Percentiles rank a stretch among this genome's conserved stretches.
These are phyloP conservation scores for Pelosia muscerda DNA, from an alignment of 2,888 invertebrate genomes.

Conservation along the genomic window DNA sequence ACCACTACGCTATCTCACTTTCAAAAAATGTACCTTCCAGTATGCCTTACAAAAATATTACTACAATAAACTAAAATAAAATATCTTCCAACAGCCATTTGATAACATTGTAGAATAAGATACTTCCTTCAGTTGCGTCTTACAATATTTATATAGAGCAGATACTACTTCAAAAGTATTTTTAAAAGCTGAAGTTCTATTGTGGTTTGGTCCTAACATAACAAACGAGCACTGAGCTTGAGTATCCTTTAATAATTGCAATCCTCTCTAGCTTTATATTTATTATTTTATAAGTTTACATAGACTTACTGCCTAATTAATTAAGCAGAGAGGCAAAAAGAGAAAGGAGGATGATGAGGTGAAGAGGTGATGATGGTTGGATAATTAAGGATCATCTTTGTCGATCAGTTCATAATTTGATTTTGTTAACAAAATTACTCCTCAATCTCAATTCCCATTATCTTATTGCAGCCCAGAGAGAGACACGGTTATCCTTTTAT, in stretches of 20 bases:
- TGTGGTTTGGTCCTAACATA: background rate
- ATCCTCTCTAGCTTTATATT: background rate
- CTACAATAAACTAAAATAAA: background rate
- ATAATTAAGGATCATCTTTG: too few relatives aligned
- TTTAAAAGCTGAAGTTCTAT: background rate
- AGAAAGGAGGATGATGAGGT: too few relatives aligned
- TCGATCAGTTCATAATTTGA: too few relatives aligned
- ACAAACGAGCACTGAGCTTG: background rate
- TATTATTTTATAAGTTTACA: background rate
- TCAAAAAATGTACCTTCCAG: background rate
- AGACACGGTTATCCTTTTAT: too few relatives aligned
- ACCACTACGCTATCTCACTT: background rate
- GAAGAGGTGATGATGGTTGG: too few relatives aligned
- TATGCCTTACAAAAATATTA: constrained; percentile 1
- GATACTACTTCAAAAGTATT: background rate
- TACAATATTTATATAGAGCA: constrained; percentile 31
- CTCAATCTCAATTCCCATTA: too few relatives aligned
- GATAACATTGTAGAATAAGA: constrained; percentile 2
- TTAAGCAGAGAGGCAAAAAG: too few relatives aligned
- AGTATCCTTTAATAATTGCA: constrained; percentile 2
- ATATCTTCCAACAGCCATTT: background rate
- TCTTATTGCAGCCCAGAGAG: too few relatives aligned
- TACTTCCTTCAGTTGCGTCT: constrained; percentile 20
- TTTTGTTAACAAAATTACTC: too few relatives aligned
- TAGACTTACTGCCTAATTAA: too few relatives aligned